These are phyloP conservation scores for Daktulosphaira vitifoliae DNA, from an alignment of 1,140 invertebrate species.

Conservation along the genomic window DNA sequence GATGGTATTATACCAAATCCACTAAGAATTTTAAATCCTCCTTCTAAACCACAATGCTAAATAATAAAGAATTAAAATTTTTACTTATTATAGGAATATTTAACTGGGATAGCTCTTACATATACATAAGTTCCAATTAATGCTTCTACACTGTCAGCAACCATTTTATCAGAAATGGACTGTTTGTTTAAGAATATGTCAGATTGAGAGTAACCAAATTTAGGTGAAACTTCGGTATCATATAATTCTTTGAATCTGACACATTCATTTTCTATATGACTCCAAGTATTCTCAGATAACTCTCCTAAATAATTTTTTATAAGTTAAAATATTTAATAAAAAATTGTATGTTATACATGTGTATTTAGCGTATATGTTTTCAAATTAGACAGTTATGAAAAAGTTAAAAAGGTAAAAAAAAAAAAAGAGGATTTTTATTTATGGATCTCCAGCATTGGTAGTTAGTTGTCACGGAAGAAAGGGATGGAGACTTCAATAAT, in stretches of 20 bases:
- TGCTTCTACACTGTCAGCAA: slow-evolving; percentile 97
- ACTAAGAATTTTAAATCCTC: slow-evolving; percentile 22
- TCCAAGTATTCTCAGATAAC: slow-evolving; percentile 18
- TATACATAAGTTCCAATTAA: slow-evolving; percentile 56
- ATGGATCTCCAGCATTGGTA: too few relatives aligned
- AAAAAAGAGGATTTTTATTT: too few relatives aligned
- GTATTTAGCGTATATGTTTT: too few relatives aligned
- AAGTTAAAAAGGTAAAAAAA: too few relatives aligned
- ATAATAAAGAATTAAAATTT: neutral
- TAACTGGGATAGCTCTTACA: neutral
- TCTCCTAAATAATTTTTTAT: too few relatives aligned
- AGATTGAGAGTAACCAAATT: neutral
- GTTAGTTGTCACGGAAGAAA: too few relatives aligned
- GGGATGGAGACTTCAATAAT: too few relatives aligned
- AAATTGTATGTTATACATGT: too few relatives aligned
- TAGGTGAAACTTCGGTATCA: neutral
- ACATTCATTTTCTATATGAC: neutral
- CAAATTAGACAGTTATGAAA: too few relatives aligned
- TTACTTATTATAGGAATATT: neutral
- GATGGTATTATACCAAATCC: slow-evolving; percentile 27
- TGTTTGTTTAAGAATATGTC: slow-evolving; percentile 22
- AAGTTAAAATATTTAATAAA: too few relatives aligned
- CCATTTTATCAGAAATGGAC: slow-evolving; percentile 81
- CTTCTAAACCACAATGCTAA: slow-evolving; percentile 28
- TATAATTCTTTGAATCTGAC: neutral